Conservation (phyloP, 1,140 invertebrate genomes). For the Hirudo medicinalis region DNA sequence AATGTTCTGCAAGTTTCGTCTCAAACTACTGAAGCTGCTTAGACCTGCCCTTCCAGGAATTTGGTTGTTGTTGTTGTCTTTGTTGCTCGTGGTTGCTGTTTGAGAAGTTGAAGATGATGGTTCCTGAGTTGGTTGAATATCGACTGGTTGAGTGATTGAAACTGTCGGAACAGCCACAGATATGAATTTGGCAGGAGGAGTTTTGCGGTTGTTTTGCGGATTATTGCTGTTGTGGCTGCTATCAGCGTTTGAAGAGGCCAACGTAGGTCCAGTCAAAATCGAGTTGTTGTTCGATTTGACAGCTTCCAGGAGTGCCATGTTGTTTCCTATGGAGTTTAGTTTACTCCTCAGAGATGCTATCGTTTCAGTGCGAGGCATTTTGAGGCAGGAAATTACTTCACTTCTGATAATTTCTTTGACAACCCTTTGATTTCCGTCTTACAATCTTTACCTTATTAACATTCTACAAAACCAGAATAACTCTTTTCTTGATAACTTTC, state of each 20-base stretch:
- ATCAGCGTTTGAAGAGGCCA: neutral
- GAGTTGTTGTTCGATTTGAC: slow-evolving; percentile 7
- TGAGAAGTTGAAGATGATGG: neutral
- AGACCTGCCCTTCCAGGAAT: neutral
- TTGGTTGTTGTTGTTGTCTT: neutral
- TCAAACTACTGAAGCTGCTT: slow-evolving; percentile 1
- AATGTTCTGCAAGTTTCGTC: neutral
- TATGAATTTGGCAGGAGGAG: neutral
- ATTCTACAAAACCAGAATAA: too few species aligned
- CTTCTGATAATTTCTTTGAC: too few species aligned
- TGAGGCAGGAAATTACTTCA: too few species aligned
- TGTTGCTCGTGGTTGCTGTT: neutral
- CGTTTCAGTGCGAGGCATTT: slow-evolving; percentile 6
- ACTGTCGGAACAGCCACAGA: slow-evolving; percentile 5
- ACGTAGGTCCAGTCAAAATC: neutral
- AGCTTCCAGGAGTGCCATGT: neutral
- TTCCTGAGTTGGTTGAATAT: neutral
- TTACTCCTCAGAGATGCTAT: slow-evolving; percentile 12
- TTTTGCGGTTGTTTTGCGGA: neutral
- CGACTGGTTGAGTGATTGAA: neutral
- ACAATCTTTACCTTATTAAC: too few species aligned
- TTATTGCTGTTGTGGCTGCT: neutral
- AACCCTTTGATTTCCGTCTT: too few species aligned
- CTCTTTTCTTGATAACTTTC: too few species aligned
- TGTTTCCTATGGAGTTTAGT: slow-evolving; percentile 12